Percentiles rank a stretch among this genome's conserved stretches.
Conservation (phyloP, 2,113 vertebrate genomes). For the Istiophorus platypterus region DNA sequence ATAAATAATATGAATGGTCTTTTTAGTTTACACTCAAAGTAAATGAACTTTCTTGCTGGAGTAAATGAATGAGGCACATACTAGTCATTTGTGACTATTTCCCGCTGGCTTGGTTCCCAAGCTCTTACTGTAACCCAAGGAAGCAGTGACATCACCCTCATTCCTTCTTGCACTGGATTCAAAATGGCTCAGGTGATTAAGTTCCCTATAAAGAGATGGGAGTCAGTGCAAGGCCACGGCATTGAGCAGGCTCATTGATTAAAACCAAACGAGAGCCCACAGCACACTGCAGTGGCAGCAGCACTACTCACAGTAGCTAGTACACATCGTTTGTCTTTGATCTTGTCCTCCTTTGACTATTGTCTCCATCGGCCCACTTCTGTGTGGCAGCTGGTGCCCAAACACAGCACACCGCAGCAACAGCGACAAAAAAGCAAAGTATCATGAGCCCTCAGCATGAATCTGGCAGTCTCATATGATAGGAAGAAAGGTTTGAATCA, state of each 20-base stretch:
- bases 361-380: conserved; percentile 44
- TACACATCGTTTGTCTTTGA: conserved; percentile 62
- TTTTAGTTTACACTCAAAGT: conserved; percentile 69
- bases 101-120: conserved; percentile 69
- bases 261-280: conserved; percentile 72
- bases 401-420: conserved; percentile 11
- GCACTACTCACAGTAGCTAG: conserved; percentile 46
- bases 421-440: background rate
- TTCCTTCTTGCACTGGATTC: conserved; percentile 69
- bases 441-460: background rate
- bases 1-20: conserved; percentile 61
- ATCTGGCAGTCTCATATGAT: conserved; percentile 22
- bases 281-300: conserved; percentile 33
- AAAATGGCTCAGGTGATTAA: conserved; percentile 80
- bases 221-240: conserved; percentile 72
- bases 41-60: conserved; percentile 64
- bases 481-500: conserved; percentile 10
- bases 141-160: conserved; percentile 77
- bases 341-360: conserved; percentile 61
- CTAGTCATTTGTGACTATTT: conserved; percentile 68
- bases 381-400: conserved; percentile 43
- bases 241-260: conserved; percentile 80
- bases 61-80: conserved; percentile 58
- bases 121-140: conserved; percentile 78
- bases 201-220: conserved; percentile 72